Evolutionary conservation across 92 coral and sea anemone genomes (phyloP).

Genomic region (Porites cylindrica): DNA sequence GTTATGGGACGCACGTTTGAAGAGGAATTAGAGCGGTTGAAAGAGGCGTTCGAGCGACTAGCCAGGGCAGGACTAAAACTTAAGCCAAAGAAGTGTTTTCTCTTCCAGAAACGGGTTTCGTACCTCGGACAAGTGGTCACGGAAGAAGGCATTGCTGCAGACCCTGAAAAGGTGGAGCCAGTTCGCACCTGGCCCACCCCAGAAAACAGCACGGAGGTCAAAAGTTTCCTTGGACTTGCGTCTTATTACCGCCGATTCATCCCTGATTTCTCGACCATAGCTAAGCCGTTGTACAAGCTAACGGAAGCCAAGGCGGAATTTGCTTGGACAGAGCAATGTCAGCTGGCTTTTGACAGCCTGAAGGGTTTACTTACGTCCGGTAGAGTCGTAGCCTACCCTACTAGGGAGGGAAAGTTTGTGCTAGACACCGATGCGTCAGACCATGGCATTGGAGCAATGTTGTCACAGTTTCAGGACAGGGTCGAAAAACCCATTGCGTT

Average conservation of each 20-base stretch:
- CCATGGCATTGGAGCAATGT: conserved; percentile 51
- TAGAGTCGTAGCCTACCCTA: conserved; percentile 54
- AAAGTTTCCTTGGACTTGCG: conserved; percentile 4
- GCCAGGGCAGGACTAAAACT: conserved; percentile 46
- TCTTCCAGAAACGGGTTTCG: neutral
- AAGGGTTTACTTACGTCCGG: conserved; percentile 43
- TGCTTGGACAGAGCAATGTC: conserved; percentile 43
- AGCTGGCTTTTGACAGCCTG: conserved; percentile 51
- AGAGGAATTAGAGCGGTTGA: no score
- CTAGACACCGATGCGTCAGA: conserved; percentile 54
- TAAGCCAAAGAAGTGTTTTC: conserved; percentile 47
- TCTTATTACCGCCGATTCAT: conserved; percentile 40
- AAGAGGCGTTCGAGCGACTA: no score
- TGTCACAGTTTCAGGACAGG: conserved; percentile 32
- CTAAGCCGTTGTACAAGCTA: conserved; percentile 62
- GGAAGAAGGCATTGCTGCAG: conserved; percentile 44
- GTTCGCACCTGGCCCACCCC: conserved; percentile 46
- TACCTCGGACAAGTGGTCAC: conserved; percentile 64
- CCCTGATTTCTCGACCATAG: conserved; percentile 41
- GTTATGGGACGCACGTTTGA: conserved; percentile 43
- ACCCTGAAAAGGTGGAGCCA: conserved; percentile 33
- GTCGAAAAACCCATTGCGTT: conserved; percentile 35
- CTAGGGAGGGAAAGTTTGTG: neutral
- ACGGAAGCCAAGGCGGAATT: conserved; percentile 28
- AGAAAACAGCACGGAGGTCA: conserved; percentile 34